Evolutionary conservation across 1,140 invertebrate genomes (phyloP).

Genomic region (Pseudomyrmex gracilis): DNA sequence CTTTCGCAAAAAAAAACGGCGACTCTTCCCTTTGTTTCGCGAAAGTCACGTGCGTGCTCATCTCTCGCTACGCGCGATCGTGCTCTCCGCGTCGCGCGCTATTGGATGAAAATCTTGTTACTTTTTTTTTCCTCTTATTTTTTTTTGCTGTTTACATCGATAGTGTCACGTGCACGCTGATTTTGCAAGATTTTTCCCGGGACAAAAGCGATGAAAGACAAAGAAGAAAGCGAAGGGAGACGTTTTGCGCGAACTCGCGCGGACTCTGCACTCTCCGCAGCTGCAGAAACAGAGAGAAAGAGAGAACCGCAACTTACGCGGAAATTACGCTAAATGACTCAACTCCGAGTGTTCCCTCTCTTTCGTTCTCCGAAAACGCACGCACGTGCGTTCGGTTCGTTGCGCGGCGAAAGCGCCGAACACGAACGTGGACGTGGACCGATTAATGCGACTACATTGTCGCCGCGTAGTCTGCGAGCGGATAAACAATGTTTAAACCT

Average conservation of each 20-base stretch:
- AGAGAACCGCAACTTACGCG: constrained; percentile 25
- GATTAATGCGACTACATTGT: not conserved
- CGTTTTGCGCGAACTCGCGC: constrained; percentile 45
- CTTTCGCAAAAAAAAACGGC: no score
- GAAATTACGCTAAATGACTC: constrained; percentile 70
- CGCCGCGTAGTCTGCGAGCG: not conserved
- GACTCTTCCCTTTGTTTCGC: constrained; percentile 28
- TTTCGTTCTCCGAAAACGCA: constrained; percentile 52
- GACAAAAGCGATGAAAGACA: constrained; percentile 56
- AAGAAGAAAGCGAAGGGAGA: constrained; percentile 19
- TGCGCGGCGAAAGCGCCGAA: constrained; percentile 48
- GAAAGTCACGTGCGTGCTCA: constrained; percentile 10
- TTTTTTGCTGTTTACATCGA: constrained; percentile 37
- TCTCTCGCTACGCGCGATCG: constrained; percentile 19
- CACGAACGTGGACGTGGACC: constrained; percentile 22
- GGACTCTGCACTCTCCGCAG: constrained; percentile 71
- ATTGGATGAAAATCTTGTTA: constrained; percentile 1
- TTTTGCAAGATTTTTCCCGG: constrained; percentile 55
- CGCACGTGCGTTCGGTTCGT: constrained; percentile 65
- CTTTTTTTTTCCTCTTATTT: constrained; percentile 1
- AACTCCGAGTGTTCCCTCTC: constrained; percentile 44
- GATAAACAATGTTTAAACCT: not conserved
- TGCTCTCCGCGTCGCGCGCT: not conserved
- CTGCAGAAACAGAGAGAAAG: constrained; percentile 44
- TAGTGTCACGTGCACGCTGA: constrained; percentile 62